Evolutionary conservation across 2,113 vertebrate genomes (phyloP).

Genomic region (Apus apus): DNA sequence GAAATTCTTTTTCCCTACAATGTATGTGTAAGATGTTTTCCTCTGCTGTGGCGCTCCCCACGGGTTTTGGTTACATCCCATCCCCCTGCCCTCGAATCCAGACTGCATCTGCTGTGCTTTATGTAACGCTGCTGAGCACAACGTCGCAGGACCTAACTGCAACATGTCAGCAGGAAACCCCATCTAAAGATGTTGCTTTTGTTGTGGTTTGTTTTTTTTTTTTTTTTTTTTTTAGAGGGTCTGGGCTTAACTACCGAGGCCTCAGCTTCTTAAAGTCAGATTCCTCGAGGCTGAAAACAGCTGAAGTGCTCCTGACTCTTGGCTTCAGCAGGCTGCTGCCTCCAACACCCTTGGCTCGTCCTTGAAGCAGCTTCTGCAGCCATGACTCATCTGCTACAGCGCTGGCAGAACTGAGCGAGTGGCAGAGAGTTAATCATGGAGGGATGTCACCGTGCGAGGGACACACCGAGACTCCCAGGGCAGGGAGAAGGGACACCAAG

Average conservation of each 20-base stretch:
- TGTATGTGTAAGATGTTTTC: neutral
- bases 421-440: neutral
- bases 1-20: neutral
- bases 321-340: neutral
- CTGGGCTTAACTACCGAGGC: neutral
- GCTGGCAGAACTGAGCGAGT: neutral
- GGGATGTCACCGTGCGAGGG: neutral
- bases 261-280: neutral
- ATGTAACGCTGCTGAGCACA: neutral
- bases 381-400: constrained; percentile 41
- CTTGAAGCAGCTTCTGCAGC: constrained; percentile 60
- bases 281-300: neutral
- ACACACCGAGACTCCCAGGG: neutral
- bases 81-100: neutral
- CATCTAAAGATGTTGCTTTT: neutral
- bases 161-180: neutral
- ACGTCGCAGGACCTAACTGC: neutral
- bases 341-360: constrained; percentile 59
- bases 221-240: neutral
- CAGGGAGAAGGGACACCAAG: neutral
- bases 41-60: neutral
- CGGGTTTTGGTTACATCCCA: neutral
- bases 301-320: neutral
- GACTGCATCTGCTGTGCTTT: constrained; percentile 27
- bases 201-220: too few species aligned